Evolutionary conservation across 2,797 vertebrate genomes (phyloP).

Genomic region (Etheostoma perlongum): DNA sequence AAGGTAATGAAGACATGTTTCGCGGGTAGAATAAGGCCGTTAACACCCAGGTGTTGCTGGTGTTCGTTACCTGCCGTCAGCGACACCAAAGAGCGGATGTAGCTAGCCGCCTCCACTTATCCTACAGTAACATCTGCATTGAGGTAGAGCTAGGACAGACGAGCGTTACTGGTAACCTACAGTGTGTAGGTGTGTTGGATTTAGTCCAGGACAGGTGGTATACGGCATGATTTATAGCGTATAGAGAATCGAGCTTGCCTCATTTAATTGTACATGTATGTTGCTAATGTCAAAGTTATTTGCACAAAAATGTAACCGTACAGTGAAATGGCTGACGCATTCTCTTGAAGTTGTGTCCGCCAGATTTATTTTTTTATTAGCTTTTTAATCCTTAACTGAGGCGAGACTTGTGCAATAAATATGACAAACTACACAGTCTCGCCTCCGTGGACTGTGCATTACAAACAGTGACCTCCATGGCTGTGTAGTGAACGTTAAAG

Average conservation of each 20-base stretch:
- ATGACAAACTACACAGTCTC: constrained; percentile 3
- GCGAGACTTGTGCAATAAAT: neutral
- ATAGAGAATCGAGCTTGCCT: neutral
- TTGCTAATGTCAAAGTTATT: constrained; percentile 28
- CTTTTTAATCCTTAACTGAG: neutral
- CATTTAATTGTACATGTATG: neutral
- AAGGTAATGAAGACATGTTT: constrained; percentile 77
- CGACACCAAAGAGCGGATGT: constrained; percentile 44
- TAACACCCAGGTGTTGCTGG: constrained; percentile 3
- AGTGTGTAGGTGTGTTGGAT: constrained; percentile 48
- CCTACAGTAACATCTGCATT: constrained; percentile 76
- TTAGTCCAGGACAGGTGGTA: constrained; percentile 52
- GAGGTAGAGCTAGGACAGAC: constrained; percentile 61
- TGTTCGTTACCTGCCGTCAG: constrained; percentile 33
- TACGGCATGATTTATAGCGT: neutral
- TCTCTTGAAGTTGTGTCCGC: constrained; percentile 22
- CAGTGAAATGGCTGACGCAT: constrained; percentile 36
- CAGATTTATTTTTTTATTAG: neutral
- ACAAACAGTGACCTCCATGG: constrained; percentile 67
- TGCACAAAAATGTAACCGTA: constrained; percentile 12
- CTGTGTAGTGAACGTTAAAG: constrained; percentile 39
- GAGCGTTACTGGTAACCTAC: constrained; percentile 45
- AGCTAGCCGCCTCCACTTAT: constrained; percentile 65
- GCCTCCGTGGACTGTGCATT: neutral
- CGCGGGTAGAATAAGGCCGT: neutral